Conservation (phyloP, 1,140 invertebrate species). For the Carposina sasakii region DNA sequence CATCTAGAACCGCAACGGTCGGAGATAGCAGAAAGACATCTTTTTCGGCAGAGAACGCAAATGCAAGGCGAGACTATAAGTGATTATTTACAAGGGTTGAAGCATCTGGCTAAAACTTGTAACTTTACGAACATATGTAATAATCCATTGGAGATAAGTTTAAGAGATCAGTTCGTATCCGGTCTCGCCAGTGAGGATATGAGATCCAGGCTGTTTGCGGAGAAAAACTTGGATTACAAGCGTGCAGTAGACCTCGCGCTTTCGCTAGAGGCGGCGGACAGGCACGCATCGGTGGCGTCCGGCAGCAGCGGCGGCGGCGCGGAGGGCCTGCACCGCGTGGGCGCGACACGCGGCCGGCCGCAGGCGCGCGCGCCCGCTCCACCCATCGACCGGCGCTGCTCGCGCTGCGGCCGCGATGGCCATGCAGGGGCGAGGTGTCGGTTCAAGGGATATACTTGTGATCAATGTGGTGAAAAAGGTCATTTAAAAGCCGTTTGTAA, state of each 20-base stretch:
- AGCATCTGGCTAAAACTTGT: slow-evolving; percentile 4
- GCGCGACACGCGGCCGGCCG: not conserved
- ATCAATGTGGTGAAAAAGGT: slow-evolving; percentile 14
- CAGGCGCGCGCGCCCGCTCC: slow-evolving; percentile 21
- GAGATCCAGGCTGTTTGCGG: slow-evolving; percentile 4
- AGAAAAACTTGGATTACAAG: slow-evolving; percentile 5
- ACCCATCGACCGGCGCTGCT: too few species aligned
- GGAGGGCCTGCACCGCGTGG: not conserved
- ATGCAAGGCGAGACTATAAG: not conserved
- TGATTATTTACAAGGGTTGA: not conserved
- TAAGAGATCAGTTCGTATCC: slow-evolving; percentile 1
- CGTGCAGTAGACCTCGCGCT: too few species aligned
- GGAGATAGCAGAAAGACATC: slow-evolving; percentile 9
- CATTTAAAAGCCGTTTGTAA: slow-evolving; percentile 12
- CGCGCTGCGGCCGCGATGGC: too few species aligned
- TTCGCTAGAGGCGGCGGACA: too few species aligned
- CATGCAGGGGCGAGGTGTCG: slow-evolving; percentile 14
- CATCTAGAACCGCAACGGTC: slow-evolving; percentile 5
- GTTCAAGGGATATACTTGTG: slow-evolving; percentile 20
- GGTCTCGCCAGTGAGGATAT: slow-evolving; percentile 1
- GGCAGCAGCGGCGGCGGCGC: not conserved
- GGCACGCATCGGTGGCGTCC: not conserved
- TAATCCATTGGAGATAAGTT: not conserved
- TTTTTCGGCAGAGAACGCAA: slow-evolving; percentile 4
- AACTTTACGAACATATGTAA: not conserved